Percentiles rank a stretch among this genome's conserved stretches.
Evolutionary conservation across 64 coral and sea anemone species (phyloP).

Genomic region (Acropora tenuis): DNA sequence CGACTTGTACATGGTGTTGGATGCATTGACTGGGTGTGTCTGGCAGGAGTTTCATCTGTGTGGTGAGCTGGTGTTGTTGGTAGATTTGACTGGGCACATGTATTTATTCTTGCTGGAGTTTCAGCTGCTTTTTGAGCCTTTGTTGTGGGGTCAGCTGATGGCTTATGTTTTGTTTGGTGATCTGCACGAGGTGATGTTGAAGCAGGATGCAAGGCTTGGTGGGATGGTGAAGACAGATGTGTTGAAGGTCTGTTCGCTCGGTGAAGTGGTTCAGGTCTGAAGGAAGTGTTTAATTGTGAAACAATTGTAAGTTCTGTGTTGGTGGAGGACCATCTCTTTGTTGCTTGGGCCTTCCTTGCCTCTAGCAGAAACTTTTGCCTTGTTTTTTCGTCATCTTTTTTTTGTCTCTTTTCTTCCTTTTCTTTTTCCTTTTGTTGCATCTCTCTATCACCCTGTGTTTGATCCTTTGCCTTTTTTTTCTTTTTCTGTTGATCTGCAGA

Average conservation of each 20-base stretch:
- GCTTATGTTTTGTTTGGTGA: neutral
- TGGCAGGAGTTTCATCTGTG: slow-evolving; percentile 21
- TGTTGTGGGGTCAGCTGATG: neutral
- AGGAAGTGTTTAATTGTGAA: neutral
- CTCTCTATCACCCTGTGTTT: slow-evolving; percentile 32
- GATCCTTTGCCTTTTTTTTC: slow-evolving; percentile 29
- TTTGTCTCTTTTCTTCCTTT: neutral
- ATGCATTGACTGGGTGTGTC: neutral
- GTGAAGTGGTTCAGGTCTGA: slow-evolving; percentile 2
- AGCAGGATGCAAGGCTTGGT: neutral
- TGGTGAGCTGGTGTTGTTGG: slow-evolving; percentile 5
- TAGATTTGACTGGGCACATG: neutral
- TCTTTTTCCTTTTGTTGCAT: slow-evolving; percentile 27
- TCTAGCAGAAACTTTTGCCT: neutral
- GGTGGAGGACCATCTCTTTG: neutral
- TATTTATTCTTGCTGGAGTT: slow-evolving; percentile 9
- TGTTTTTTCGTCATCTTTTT: neutral
- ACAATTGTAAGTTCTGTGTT: neutral
- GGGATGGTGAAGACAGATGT: neutral
- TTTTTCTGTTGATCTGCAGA: slow-evolving; percentile 11
- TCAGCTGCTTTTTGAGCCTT: neutral
- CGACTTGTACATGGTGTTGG: neutral
- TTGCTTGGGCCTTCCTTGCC: neutral
- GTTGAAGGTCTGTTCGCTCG: slow-evolving; percentile 1
- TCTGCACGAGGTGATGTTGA: neutral